phyloP scores from a whole-genome alignment of 1,140 invertebrate species.

The Monochamus saltuarius region DNA sequence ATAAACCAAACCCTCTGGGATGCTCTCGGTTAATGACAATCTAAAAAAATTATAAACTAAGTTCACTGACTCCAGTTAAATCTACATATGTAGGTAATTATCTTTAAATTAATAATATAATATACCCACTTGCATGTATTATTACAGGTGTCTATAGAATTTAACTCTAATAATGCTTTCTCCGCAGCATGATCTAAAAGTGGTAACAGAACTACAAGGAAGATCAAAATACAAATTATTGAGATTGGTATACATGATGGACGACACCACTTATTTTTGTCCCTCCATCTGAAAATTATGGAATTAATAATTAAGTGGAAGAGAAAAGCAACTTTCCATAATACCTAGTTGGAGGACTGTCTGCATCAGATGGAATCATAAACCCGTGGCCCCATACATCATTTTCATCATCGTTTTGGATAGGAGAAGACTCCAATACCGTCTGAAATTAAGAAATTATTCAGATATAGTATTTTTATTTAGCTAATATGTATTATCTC shows the following conservation, averaged over 20 bases:
- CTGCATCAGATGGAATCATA: constrained; percentile 37
- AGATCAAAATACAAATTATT: constrained; percentile 72
- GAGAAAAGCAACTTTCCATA: not conserved
- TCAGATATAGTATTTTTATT: too few relatives aligned
- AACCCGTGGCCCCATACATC: constrained; percentile 45
- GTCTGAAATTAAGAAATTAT: constrained; percentile 36
- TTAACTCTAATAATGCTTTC: constrained; percentile 46
- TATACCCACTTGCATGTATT: constrained; percentile 58
- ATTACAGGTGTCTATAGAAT: constrained; percentile 53
- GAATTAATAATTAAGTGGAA: not conserved
- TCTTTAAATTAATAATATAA: not conserved
- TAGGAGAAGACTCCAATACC: constrained; percentile 42
- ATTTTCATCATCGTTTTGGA: constrained; percentile 41
- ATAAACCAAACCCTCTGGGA: constrained; percentile 82
- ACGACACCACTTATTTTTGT: constrained; percentile 63
- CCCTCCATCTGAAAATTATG: constrained; percentile 51
- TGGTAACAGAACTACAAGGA: constrained; percentile 73
- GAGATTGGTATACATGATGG: constrained; percentile 79
- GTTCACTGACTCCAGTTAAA: not conserved
- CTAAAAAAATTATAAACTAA: constrained; percentile 53
- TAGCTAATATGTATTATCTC: too few relatives aligned
- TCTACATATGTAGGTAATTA: not conserved
- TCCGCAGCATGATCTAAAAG: constrained; percentile 65
- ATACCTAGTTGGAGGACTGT: constrained; percentile 42
- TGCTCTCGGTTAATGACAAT: constrained; percentile 81